Evolutionary conservation across 2,113 vertebrate genomes (phyloP).

Genomic region (Entelurus aequoreus): DNA sequence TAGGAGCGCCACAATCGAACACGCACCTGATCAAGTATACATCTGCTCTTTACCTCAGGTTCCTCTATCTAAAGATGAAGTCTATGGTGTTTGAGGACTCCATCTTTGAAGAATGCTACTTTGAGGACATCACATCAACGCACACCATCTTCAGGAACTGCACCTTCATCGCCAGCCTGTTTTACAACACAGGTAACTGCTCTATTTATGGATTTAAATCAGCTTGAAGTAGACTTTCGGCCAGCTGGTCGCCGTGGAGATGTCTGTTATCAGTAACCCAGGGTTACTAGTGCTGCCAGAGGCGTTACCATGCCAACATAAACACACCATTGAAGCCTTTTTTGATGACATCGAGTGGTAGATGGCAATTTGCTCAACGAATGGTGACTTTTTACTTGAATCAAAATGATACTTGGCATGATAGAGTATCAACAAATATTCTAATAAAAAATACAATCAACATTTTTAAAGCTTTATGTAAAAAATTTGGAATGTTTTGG

Average conservation of each 20-base stretch:
- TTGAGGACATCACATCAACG: constrained; percentile 93
- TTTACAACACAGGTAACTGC: constrained; percentile 90
- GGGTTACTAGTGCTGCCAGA: constrained; percentile 17
- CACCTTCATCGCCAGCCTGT: constrained; percentile 87
- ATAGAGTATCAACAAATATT: too few relatives aligned
- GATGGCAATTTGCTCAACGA: too few relatives aligned
- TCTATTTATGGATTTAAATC: not conserved
- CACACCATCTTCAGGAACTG: constrained; percentile 97
- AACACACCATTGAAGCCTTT: constrained; percentile 19
- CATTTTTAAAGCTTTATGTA: too few relatives aligned
- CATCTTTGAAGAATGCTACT: constrained; percentile 93
- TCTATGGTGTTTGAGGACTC: constrained; percentile 94
- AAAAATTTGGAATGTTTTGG: too few relatives aligned
- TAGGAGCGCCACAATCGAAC: not conserved
- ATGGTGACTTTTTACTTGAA: too few relatives aligned
- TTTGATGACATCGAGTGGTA: not conserved
- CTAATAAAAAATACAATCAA: too few relatives aligned
- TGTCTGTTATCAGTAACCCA: constrained; percentile 24
- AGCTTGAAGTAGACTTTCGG: not conserved
- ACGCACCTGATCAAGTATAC: not conserved
- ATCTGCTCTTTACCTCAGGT: constrained; percentile 66
- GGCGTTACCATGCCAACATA: constrained; percentile 21
- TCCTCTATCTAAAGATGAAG: constrained; percentile 93
- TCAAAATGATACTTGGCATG: too few relatives aligned
- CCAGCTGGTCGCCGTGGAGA: constrained; percentile 18